Percentiles rank a stretch among this genome's conserved stretches.
Evolutionary conservation across 2,113 vertebrate genomes (phyloP).

Genomic region (Macaca nemestrina): DNA sequence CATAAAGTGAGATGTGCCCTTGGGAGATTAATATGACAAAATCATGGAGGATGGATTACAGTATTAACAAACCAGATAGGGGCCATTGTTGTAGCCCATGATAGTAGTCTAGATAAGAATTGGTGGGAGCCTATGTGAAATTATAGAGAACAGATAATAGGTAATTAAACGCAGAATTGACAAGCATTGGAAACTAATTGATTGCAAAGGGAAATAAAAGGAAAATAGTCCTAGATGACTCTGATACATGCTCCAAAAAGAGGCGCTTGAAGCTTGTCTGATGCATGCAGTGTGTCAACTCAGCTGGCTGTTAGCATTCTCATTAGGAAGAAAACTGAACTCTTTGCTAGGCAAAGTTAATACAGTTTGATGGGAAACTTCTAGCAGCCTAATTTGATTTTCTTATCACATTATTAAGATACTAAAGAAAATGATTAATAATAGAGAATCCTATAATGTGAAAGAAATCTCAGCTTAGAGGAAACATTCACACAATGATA

Average conservation of each 20-base stretch:
- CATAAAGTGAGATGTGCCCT: not conserved
- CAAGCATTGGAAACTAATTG: not conserved
- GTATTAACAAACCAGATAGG: not conserved
- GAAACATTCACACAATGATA: constrained; percentile 71
- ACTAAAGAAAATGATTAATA: constrained; percentile 74
- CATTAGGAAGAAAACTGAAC: constrained; percentile 18
- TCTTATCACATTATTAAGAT: constrained; percentile 65
- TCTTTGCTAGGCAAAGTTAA: constrained; percentile 51
- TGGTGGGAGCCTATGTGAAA: not conserved
- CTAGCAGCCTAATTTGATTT: constrained; percentile 69
- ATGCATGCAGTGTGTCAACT: not conserved
- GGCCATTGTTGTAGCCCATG: not conserved
- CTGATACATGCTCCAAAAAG: not conserved
- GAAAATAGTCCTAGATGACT: not conserved
- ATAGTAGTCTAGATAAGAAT: not conserved
- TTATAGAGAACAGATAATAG: not conserved
- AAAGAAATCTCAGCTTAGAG: constrained; percentile 37
- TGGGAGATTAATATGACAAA: not conserved
- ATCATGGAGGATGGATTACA: not conserved
- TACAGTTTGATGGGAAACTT: constrained; percentile 45
- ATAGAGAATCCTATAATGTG: constrained; percentile 56
- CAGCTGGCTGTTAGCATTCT: constrained; percentile 16
- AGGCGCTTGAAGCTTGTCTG: not conserved
- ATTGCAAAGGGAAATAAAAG: not conserved
- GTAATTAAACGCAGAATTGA: not conserved